Percentiles rank a stretch among this genome's conserved stretches.
These are phyloP conservation scores for Heteromyza rotundicornis DNA, from an alignment of 2,888 invertebrate genomes.

Conservation along the genomic window DNA sequence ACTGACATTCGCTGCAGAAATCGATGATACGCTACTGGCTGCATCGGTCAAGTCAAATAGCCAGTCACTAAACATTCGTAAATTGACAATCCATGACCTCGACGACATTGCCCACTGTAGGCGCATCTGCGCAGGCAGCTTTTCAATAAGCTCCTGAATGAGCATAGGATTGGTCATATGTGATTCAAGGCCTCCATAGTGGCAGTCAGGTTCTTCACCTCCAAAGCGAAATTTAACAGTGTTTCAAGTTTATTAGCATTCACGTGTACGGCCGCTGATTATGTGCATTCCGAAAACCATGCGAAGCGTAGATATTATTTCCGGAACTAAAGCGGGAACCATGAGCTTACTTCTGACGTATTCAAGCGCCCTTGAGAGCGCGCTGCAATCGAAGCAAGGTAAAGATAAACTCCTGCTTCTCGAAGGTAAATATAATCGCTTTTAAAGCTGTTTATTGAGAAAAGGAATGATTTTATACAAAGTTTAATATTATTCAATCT, in stretches of 20 bases:
- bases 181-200: constrained; percentile 27
- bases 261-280: constrained; percentile 19
- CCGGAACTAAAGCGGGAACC: constrained; percentile 23
- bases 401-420: no score
- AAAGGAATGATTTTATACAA: no score
- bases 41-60: constrained; percentile 23
- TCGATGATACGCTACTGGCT: constrained; percentile 18
- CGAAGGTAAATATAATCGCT: no score
- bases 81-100: background rate
- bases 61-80: constrained; percentile 22
- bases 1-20: background rate
- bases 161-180: constrained; percentile 26
- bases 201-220: constrained; percentile 24
- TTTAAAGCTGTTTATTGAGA: no score
- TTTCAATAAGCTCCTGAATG: constrained; percentile 26
- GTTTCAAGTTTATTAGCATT: constrained; percentile 22
- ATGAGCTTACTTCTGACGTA: constrained; percentile 23
- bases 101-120: constrained; percentile 28
- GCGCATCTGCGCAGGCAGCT: constrained; percentile 24
- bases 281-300: constrained; percentile 27
- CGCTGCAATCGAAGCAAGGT: constrained; percentile 14
- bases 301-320: constrained; percentile 24
- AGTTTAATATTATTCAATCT: no score
- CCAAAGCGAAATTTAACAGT: constrained; percentile 21
- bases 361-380: constrained; percentile 19